A percentile compares a stretch with the other conserved stretches of the same genome.
Evolutionary conservation across 2,888 invertebrate species (phyloP).

Genomic region (Orthosia gothica): DNA sequence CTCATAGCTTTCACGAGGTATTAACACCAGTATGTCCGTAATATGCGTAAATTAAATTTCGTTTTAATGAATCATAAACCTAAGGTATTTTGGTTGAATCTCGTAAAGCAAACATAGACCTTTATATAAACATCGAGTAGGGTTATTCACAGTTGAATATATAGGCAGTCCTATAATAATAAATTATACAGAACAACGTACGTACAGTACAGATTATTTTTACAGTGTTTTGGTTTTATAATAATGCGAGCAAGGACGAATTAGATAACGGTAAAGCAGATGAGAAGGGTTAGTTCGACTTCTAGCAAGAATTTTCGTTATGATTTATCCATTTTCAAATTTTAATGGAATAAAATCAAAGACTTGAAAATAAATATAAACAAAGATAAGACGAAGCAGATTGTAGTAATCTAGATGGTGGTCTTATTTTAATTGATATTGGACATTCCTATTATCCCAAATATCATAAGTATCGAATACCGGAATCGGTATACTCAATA

Average conservation of each 20-base stretch:
- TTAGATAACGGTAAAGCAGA: background rate
- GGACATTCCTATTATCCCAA: slow-evolving; percentile 8
- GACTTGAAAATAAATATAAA: background rate
- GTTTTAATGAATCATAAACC: slow-evolving; percentile 79
- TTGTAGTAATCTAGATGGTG: background rate
- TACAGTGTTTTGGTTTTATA: slow-evolving; percentile 31
- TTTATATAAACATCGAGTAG: slow-evolving; percentile 58
- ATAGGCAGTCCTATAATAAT: slow-evolving; percentile 65
- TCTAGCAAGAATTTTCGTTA: background rate
- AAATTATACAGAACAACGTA: slow-evolving; percentile 39
- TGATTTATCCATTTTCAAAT: background rate
- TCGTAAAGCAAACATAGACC: slow-evolving; percentile 72
- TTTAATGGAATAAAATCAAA: background rate
- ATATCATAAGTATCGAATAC: slow-evolving; percentile 21
- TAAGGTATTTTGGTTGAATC: slow-evolving; percentile 75
- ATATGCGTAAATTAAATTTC: slow-evolving; percentile 75
- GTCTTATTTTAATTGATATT: background rate
- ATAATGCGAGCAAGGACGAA: background rate
- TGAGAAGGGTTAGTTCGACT: background rate
- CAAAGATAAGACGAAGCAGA: background rate
- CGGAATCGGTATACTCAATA: slow-evolving; percentile 29
- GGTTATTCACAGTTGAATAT: slow-evolving; percentile 49
- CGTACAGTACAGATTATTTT: slow-evolving; percentile 34
- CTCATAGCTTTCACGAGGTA: slow-evolving; percentile 60
- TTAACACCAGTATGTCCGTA: slow-evolving; percentile 68